Conservation (phyloP, 2,888 invertebrate species). For the Acleris cristana region DNA sequence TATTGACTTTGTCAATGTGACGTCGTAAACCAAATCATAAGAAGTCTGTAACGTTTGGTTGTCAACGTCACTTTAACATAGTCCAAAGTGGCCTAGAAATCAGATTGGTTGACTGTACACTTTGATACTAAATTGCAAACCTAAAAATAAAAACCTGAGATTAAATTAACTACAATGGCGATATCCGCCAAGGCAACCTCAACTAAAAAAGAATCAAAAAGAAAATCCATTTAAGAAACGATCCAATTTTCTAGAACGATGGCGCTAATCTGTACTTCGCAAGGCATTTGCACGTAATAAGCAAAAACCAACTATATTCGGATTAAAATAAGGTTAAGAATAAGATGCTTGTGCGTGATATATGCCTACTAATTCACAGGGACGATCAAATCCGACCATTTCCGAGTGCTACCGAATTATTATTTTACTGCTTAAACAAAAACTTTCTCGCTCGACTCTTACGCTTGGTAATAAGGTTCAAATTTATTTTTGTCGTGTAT, state of each 20-base stretch:
- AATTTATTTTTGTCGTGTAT: neutral
- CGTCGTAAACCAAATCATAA: too few species aligned
- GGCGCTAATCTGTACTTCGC: conserved; percentile 25
- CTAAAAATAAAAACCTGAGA: too few species aligned
- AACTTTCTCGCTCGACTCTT: neutral
- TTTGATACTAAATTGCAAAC: too few species aligned
- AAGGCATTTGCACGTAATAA: neutral
- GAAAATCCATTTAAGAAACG: conserved; percentile 30
- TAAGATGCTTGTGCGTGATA: neutral
- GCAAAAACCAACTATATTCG: too few species aligned
- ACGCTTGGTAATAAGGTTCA: neutral
- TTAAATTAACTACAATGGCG: too few species aligned
- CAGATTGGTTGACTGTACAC: too few species aligned
- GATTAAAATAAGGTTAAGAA: too few species aligned
- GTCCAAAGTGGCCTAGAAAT: too few species aligned
- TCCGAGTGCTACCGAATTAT: conserved; percentile 24
- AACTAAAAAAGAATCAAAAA: conserved; percentile 17
- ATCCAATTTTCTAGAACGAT: conserved; percentile 26
- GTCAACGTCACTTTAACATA: too few species aligned
- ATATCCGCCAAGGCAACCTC: too few species aligned
- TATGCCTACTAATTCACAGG: conserved; percentile 23
- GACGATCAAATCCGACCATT: conserved; percentile 25
- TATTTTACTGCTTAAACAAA: conserved; percentile 2
- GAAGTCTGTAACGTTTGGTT: too few species aligned
- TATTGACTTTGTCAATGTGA: too few species aligned